phyloP scores from a whole-genome alignment of 2,113 vertebrate genomes.

The Ochotona princeps region DNA sequence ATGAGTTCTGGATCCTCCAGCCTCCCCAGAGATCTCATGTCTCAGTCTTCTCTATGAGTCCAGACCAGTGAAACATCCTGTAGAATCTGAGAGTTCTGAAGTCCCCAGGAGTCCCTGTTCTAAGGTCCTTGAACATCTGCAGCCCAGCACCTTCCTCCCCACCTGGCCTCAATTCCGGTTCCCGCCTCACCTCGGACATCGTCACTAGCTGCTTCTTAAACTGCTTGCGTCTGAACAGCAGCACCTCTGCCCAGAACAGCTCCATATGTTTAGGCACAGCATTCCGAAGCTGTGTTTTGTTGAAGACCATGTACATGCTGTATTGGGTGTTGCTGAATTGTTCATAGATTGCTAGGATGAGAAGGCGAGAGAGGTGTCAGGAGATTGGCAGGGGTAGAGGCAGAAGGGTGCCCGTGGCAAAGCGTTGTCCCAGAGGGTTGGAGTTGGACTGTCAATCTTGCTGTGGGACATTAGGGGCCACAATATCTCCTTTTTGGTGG shows the following conservation, averaged over 20 bases:
- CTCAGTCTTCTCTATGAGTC: no score
- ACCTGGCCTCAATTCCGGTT: not conserved
- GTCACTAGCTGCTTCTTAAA: conserved; percentile 87
- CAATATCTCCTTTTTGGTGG: not conserved
- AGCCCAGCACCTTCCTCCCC: not conserved
- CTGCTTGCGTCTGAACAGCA: conserved; percentile 85
- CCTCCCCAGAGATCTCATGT: not conserved
- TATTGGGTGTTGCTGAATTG: not conserved
- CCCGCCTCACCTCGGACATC: conserved; percentile 85
- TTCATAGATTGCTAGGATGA: conserved; percentile 67
- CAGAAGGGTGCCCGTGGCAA: not conserved
- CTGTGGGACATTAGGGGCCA: not conserved
- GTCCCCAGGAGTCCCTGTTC: not conserved
- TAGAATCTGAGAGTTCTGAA: not conserved
- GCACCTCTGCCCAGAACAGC: conserved; percentile 90
- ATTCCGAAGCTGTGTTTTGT: conserved; percentile 82
- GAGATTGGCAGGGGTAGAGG: not conserved
- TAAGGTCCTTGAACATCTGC: not conserved
- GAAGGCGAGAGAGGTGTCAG: not conserved
- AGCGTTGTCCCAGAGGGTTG: not conserved
- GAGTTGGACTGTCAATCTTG: not conserved
- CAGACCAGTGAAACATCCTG: no score
- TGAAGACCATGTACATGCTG: conserved; percentile 78
- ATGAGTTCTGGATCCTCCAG: rapidly evolving
- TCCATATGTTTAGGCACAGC: conserved; percentile 77